phyloP scores from a whole-genome alignment of 1,140 invertebrate species.

The Archegozetes longisetosus region DNA sequence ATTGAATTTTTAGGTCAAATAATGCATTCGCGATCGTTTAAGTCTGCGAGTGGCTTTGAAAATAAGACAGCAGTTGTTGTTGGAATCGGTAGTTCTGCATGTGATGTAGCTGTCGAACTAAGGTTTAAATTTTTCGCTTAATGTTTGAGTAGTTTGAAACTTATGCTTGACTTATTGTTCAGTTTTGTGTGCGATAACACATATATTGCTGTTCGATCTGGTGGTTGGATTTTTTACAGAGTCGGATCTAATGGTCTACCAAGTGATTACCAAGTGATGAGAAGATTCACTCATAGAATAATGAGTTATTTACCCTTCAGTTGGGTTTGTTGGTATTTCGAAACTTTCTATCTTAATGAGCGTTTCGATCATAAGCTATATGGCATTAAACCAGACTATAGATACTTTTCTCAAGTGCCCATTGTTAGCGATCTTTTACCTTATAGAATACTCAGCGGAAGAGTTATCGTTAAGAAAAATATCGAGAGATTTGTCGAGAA shows the following conservation, averaged over 20 bases:
- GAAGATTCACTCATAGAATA: constrained; percentile 14
- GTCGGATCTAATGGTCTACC: constrained; percentile 28
- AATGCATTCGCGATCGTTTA: constrained; percentile 30
- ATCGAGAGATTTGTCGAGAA: constrained; percentile 27
- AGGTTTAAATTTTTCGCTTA: constrained; percentile 24
- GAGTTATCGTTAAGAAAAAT: constrained; percentile 31
- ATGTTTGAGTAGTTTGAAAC: too few species aligned
- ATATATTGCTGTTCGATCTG: constrained; percentile 32
- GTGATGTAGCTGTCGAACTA: constrained; percentile 37
- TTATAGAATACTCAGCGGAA: constrained; percentile 34
- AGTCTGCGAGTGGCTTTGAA: constrained; percentile 18
- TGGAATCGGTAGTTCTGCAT: constrained; percentile 40
- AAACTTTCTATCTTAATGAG: constrained; percentile 18
- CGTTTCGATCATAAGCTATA: constrained; percentile 35
- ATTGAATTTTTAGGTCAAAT: constrained; percentile 31
- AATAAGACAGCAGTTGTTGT: constrained; percentile 33
- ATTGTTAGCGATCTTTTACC: constrained; percentile 38
- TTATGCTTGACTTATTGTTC: too few species aligned
- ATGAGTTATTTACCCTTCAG: constrained; percentile 18
- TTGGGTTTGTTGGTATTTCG: constrained; percentile 15
- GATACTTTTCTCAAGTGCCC: constrained; percentile 33
- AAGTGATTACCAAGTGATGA: constrained; percentile 22
- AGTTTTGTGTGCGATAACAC: constrained; percentile 24
- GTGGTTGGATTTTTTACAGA: constrained; percentile 33
- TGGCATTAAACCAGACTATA: constrained; percentile 32